Evolutionary conservation across 2,888 invertebrate genomes (phyloP).

Genomic region (Drosophila planitibia): DNA sequence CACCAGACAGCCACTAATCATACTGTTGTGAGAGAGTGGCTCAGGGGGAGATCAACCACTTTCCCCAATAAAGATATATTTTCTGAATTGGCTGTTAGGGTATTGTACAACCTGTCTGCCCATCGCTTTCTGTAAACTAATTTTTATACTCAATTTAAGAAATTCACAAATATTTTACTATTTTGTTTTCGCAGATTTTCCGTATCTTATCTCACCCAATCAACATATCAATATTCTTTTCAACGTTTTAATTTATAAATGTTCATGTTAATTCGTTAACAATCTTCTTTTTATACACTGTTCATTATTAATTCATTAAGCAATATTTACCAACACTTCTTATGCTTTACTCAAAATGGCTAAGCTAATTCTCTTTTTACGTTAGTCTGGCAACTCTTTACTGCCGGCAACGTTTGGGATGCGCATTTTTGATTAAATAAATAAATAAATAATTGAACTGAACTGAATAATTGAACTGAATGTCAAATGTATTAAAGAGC

Average conservation of each 20-base stretch:
- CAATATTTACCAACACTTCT: neutral
- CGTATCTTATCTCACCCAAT: neutral
- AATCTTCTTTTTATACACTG: neutral
- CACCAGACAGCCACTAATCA: no score
- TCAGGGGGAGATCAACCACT: no score
- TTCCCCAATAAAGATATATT: neutral
- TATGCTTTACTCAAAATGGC: neutral
- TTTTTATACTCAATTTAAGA: neutral
- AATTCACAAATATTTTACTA: neutral
- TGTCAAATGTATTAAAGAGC: neutral
- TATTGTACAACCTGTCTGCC: neutral
- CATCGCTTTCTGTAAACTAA: neutral
- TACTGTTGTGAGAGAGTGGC: no score
- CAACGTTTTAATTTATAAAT: neutral
- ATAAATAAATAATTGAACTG: neutral
- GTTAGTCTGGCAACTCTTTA: neutral
- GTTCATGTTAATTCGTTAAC: neutral
- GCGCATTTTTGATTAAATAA: no score
- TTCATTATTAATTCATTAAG: neutral
- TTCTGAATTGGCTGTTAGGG: neutral
- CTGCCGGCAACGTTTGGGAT: neutral
- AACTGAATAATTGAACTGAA: neutral
- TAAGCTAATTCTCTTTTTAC: neutral
- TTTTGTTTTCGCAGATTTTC: neutral
- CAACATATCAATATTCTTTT: neutral